phyloP scores from a whole-genome alignment of 2,888 invertebrate species.

The Brachyopa scutellaris region DNA sequence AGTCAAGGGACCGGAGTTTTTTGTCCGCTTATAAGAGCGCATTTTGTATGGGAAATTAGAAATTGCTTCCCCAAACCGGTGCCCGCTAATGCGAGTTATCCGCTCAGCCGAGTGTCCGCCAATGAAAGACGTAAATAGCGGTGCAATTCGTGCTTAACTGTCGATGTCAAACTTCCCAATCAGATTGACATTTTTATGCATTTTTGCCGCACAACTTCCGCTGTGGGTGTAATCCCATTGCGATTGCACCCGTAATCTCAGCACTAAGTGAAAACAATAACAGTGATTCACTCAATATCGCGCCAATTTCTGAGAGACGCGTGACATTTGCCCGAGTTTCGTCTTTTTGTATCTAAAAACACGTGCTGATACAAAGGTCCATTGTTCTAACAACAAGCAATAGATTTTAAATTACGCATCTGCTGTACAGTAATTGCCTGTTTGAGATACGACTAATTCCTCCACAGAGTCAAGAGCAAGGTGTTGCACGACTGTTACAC shows the following conservation, averaged over 20 bases:
- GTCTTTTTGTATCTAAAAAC: slow-evolving; percentile 8
- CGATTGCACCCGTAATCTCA: neutral
- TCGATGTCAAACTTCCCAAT: slow-evolving; percentile 38
- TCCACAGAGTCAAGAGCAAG: too few species aligned
- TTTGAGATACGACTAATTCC: too few species aligned
- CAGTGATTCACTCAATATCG: slow-evolving; percentile 31
- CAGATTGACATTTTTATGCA: slow-evolving; percentile 32
- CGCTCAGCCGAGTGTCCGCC: too few species aligned
- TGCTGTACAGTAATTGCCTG: too few species aligned
- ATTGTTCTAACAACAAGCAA: slow-evolving; percentile 35
- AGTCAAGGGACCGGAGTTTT: too few species aligned
- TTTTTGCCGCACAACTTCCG: slow-evolving; percentile 13
- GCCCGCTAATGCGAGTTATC: too few species aligned
- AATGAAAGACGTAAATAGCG: too few species aligned
- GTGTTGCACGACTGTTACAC: too few species aligned
- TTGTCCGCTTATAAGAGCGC: too few species aligned
- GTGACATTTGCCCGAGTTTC: slow-evolving; percentile 59
- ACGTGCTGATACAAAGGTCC: slow-evolving; percentile 17
- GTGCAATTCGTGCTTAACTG: slow-evolving; percentile 47
- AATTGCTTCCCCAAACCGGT: too few species aligned
- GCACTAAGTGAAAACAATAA: slow-evolving; percentile 4
- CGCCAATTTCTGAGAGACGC: slow-evolving; percentile 12
- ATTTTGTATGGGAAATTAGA: too few species aligned
- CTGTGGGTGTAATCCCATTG: neutral
- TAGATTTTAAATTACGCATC: neutral